Evolutionary conservation across 2,113 vertebrate species (phyloP), one percentile per base, ranked within the genome.

Genomic region (Rattus rattus): DNA sequence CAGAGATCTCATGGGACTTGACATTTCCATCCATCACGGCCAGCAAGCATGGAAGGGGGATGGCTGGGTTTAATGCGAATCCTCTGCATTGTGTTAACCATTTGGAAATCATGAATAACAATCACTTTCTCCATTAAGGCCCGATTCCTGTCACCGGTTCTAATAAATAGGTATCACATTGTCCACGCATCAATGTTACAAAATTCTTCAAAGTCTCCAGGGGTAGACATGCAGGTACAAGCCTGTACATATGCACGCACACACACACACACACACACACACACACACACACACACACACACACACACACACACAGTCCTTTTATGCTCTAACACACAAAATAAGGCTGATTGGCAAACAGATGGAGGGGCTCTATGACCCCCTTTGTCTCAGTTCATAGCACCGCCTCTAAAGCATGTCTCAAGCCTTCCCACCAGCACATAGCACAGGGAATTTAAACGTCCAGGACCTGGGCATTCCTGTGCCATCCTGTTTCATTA

Each of bases 71-170:
- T 96, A 96, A 97, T 97, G 96, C 90, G 97, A 96, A 98, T 98
- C 93, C 87, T 98, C 79, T 93, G 93, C 93, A 96, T 97, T 96
- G 96, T 97, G 96, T 91, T 98, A 97, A 96, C 97, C 88, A 95
- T 80, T 97, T 97, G 93, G 90, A 98, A 97, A 97, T 97, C 97
- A 97, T 96, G 97, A 97, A 97, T 98, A 98, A 96, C 93, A 96
- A 96, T 97, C 86, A 90, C 94, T 28, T 63, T 98, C 89, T 96
- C 84, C 87, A 96, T 97, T 97, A 96, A 97, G 94, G 75, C 17
- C 84, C 89, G 96, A 63, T 96, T 96, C 94, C 97, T 93, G 77
- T 97, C 93, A 96, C 84, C 73, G 61, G 83, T 36, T 87, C 54
- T 93, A 94, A 97, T 94, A 97, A 96, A 95, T 96, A 96, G 39